These are phyloP conservation scores for Drosophila nr. perissopoda DNA, from an alignment of 2,888 invertebrate genomes.

Conservation along the genomic window DNA sequence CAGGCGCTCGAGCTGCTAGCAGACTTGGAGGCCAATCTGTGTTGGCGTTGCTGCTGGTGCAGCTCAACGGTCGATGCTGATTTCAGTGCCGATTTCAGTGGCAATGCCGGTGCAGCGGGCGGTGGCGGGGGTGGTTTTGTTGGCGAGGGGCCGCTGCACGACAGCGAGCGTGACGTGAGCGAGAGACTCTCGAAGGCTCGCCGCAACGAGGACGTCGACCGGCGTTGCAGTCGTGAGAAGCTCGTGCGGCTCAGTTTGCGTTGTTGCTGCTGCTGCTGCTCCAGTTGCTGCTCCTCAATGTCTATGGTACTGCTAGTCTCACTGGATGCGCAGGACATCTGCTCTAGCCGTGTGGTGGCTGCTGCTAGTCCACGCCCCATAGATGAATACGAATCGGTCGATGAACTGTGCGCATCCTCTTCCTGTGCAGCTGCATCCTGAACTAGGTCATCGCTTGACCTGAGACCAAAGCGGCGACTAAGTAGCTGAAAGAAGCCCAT, in stretches of 20 bases:
- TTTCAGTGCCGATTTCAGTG: constrained; percentile 79
- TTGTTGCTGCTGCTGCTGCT: constrained; percentile 41
- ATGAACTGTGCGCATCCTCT: constrained; percentile 85
- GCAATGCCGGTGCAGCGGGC: constrained; percentile 47
- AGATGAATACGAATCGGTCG: constrained; percentile 84
- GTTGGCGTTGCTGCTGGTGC: constrained; percentile 53
- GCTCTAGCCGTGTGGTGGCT: constrained; percentile 62
- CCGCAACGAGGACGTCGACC: constrained; percentile 89
- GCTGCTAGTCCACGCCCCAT: constrained; percentile 49
- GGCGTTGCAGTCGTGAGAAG: constrained; percentile 85
- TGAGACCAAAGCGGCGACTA: constrained; percentile 87
- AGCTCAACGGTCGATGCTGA: constrained; percentile 76
- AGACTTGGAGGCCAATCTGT: constrained; percentile 52
- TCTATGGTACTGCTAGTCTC: constrained; percentile 88
- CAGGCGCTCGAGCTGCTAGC: constrained; percentile 53
- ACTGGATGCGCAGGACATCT: constrained; percentile 85
- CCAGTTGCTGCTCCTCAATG: constrained; percentile 85
- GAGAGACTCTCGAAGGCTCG: constrained; percentile 90
- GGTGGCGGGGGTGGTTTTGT: constrained; percentile 63
- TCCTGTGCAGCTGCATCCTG: constrained; percentile 80
- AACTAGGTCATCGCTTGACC: constrained; percentile 86
- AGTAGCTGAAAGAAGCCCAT: constrained; percentile 89
- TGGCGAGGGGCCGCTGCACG: constrained; percentile 86
- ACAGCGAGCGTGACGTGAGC: constrained; percentile 88
- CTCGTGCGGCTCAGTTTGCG: constrained; percentile 78